These are phyloP conservation scores for Pitangus sulphuratus DNA, from an alignment of 2,797 vertebrate genomes.

Conservation along the genomic window DNA sequence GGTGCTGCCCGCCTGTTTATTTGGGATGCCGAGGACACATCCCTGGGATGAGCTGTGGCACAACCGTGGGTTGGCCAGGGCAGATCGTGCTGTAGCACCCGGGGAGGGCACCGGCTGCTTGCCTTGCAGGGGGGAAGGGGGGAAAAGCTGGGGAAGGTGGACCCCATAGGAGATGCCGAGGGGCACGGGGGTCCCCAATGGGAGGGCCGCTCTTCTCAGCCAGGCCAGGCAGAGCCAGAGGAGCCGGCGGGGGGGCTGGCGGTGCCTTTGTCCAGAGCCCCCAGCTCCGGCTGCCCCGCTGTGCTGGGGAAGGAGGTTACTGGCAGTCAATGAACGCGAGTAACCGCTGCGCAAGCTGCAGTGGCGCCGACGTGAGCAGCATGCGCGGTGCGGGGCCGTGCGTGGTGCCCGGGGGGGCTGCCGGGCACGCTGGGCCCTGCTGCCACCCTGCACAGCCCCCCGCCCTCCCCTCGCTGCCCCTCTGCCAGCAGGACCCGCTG, in stretches of 20 bases:
- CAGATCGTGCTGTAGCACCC: neutral
- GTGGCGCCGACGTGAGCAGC: constrained; percentile 54
- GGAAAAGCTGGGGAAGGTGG: neutral
- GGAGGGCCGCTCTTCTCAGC: neutral
- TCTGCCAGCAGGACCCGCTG: neutral
- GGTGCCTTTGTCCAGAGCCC: neutral
- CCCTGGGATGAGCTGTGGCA: neutral
- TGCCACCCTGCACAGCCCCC: neutral
- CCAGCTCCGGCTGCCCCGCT: neutral
- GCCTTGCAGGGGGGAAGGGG: neutral
- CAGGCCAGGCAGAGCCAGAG: neutral
- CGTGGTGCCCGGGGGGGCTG: neutral
- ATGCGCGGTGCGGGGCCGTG: neutral
- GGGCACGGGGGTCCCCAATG: neutral
- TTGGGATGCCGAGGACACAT: neutral
- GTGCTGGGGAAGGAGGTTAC: constrained; percentile 57
- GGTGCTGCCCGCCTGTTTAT: neutral
- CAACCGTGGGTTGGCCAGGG: neutral
- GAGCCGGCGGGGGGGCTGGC: neutral
- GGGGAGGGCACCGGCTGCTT: neutral
- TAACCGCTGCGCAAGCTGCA: constrained; percentile 70
- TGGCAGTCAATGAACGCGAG: constrained; percentile 71
- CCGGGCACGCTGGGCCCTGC: neutral
- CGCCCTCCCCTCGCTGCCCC: neutral
- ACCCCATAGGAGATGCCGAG: fast-evolving